Evolutionary conservation across 2,797 vertebrate species (phyloP).

Genomic region (Dendrocincla tyrannina): DNA sequence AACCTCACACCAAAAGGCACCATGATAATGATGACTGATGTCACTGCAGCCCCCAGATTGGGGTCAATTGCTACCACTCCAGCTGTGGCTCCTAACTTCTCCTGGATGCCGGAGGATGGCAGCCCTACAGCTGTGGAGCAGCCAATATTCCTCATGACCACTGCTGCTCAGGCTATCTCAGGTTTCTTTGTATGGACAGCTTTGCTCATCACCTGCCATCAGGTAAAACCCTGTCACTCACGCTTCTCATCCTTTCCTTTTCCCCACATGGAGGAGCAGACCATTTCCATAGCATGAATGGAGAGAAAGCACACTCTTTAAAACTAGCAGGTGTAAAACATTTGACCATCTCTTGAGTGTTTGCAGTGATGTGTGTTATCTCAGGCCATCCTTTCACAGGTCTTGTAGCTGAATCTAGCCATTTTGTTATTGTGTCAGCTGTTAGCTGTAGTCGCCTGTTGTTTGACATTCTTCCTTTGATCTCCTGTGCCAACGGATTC

Average conservation of each 20-base stretch:
- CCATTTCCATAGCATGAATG: neutral
- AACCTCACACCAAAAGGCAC: slow-evolving; percentile 40
- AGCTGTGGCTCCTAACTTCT: slow-evolving; percentile 80
- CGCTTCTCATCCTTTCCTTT: neutral
- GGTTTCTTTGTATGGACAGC: slow-evolving; percentile 98
- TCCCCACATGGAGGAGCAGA: neutral
- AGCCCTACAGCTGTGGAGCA: slow-evolving; percentile 83
- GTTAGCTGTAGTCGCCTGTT: neutral
- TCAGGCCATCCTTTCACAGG: neutral
- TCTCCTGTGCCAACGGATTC: slow-evolving; percentile 28
- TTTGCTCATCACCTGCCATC: slow-evolving; percentile 94
- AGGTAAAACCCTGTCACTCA: slow-evolving; percentile 77
- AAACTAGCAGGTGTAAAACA: neutral
- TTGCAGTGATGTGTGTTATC: neutral
- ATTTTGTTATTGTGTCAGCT: slow-evolving; percentile 3
- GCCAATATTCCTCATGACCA: slow-evolving; percentile 94
- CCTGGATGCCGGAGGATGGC: slow-evolving; percentile 82
- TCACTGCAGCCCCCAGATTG: slow-evolving; percentile 76
- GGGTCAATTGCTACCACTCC: slow-evolving; percentile 75
- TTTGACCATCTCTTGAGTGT: neutral
- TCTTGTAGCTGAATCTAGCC: neutral
- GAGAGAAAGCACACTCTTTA: neutral
- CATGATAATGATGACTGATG: slow-evolving; percentile 77
- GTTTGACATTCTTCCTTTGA: slow-evolving; percentile 42
- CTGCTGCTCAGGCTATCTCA: slow-evolving; percentile 90